These are phyloP conservation scores for Cepphus grylle DNA, from an alignment of 2,113 vertebrate genomes.

Conservation along the genomic window DNA sequence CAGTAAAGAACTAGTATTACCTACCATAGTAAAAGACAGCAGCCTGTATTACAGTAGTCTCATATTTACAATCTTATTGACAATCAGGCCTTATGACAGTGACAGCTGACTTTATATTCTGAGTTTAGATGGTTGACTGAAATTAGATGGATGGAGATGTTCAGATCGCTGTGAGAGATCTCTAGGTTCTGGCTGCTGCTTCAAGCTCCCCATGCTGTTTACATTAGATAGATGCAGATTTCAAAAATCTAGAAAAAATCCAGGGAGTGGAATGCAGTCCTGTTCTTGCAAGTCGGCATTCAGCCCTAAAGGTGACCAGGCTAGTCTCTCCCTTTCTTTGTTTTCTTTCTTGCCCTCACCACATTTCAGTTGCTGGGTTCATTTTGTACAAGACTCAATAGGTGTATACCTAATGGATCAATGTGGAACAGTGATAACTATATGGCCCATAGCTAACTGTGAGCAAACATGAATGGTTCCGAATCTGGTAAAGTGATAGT, in stretches of 20 bases:
- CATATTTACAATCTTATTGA: neutral
- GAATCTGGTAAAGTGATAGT: neutral
- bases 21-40: neutral
- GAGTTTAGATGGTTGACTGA: neutral
- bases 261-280: neutral
- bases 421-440: neutral
- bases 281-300: neutral
- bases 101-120: neutral
- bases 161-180: neutral
- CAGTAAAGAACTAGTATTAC: neutral
- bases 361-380: neutral
- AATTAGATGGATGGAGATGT: neutral
- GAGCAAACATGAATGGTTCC: neutral
- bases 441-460: neutral
- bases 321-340: neutral
- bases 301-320: neutral
- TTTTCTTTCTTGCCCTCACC: neutral
- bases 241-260: neutral
- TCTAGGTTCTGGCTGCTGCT: neutral
- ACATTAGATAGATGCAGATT: neutral
- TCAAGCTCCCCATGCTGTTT: neutral
- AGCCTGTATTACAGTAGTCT: neutral
- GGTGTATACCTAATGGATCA: neutral
- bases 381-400: neutral
- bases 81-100: neutral